These are phyloP conservation scores for Cariama cristata DNA, from an alignment of 2,113 vertebrate genomes.

Conservation along the genomic window DNA sequence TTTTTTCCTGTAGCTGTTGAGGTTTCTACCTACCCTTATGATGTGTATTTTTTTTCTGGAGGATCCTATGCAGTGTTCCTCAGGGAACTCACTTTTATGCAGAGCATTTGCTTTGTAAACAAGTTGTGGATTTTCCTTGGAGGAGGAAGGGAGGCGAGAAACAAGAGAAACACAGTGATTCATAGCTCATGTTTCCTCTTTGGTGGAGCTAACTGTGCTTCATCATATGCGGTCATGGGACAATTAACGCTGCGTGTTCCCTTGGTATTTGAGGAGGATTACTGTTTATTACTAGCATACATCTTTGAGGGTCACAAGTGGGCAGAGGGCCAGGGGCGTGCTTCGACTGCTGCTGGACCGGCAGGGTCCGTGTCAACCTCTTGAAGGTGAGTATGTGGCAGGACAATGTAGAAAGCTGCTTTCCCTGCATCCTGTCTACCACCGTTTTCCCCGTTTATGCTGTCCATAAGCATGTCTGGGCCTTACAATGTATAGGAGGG, in stretches of 20 bases:
- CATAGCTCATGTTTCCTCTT: background rate
- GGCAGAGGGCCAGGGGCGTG: background rate
- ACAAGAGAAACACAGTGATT: background rate
- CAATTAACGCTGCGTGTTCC: background rate
- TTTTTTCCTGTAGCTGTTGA: background rate
- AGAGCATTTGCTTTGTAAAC: background rate
- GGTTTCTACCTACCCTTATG: background rate
- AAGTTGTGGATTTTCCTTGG: background rate
- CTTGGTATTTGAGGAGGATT: background rate
- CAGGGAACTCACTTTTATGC: background rate
- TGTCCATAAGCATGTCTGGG: too few species aligned
- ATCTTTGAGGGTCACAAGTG: background rate
- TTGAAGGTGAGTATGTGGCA: rapidly evolving
- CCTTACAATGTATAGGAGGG: too few species aligned
- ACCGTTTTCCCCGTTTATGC: background rate
- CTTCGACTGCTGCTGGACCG: background rate
- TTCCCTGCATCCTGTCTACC: background rate
- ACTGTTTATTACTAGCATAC: background rate
- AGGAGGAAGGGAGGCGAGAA: background rate
- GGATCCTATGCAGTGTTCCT: background rate
- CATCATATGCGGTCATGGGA: rapidly evolving
- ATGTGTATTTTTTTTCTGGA: background rate
- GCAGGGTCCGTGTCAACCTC: background rate
- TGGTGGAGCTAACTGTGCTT: background rate
- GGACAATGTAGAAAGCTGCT: background rate